Base-by-base conservation (phyloP, 2,797 vertebrate genomes). In the Pantherophis vulpinus region DNA sequence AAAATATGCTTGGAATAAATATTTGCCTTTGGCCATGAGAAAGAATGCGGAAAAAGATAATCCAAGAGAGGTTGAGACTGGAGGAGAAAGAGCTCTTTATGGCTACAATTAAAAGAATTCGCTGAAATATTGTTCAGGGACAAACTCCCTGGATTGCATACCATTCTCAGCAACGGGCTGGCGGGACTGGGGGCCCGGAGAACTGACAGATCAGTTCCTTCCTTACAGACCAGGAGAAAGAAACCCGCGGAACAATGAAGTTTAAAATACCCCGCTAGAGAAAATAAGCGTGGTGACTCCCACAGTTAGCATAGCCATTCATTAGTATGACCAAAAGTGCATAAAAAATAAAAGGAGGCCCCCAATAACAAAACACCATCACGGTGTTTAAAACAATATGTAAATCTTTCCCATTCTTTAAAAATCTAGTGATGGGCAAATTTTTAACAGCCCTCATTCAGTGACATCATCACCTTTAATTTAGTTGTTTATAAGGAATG, bases 11-110 rank as follows among this genome's bases (percentile, higher is more conserved):
- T 92, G 94, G 96, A 94, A 97, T 97, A 97, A 98, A 97, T 98
- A 98, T 98, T 98, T 98, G 97, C 96, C 95, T 96, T 95, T 96
- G 95, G 95, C 93, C 95, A 93, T 91, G 96, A 97, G 94, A 95
- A 97, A 96, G 96, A 97, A 97, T 95, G 96, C 96, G 95, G 95
- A 95, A 97, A 97, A 95, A 93, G 58, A 66, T 32, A 93, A 1
- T 83, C 7, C 37, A 29, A 66, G 29, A 74, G 87, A 63, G 87
- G 86, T 51, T 91, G 90, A n/a, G 51, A 59, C 25, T n/a, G 66
- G 55, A 61, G 93, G 95, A 93, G 94, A 95, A 66, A 87, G 94
- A 95, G 94, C 87, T 89, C 88, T 95, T 97, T 94, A 96, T 95
- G 93, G 97, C 95, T 95, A 94, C 86, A 93, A 87, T 92, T 42